A percentile compares a stretch with the other conserved stretches of the same genome.
These are phyloP conservation scores for Sinella curviseta DNA, from an alignment of 1,140 invertebrate species.

Conservation along the genomic window DNA sequence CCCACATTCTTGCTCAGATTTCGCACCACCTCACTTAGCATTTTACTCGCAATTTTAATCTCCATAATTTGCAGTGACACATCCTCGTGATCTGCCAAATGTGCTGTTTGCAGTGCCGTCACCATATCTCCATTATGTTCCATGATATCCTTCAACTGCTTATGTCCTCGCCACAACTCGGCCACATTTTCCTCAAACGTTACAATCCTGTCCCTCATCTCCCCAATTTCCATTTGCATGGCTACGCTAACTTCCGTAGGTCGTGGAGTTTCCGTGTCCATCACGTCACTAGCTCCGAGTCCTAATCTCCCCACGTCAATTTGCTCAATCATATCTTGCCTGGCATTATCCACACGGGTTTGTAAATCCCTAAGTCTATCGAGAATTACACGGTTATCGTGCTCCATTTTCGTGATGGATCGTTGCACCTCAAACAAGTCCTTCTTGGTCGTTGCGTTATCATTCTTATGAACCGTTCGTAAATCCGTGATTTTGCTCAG, in stretches of 20 bases:
- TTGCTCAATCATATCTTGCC: background rate
- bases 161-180: conserved; percentile 36
- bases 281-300: background rate
- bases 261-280: background rate
- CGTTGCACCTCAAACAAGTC: background rate
- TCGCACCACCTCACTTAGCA: conserved; percentile 30
- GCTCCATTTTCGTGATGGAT: background rate
- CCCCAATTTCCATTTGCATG: conserved; percentile 22
- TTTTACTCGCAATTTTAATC: conserved; percentile 31
- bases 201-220: conserved; percentile 29
- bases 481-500: conserved; percentile 25
- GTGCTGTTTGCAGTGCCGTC: conserved; percentile 11
- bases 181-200: conserved; percentile 38
- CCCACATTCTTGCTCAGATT: conserved; percentile 28
- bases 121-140: conserved; percentile 13
- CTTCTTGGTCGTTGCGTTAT: background rate
- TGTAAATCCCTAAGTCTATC: background rate
- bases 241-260: background rate
- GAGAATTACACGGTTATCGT: background rate
- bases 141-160: conserved; percentile 24
- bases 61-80: conserved; percentile 29
- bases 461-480: conserved; percentile 20
- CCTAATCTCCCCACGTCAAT: conserved; percentile 1
- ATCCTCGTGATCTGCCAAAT: conserved; percentile 26
- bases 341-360: background rate